phyloP scores from a whole-genome alignment of 2,888 invertebrate genomes.

The Physocephala rufipes region DNA sequence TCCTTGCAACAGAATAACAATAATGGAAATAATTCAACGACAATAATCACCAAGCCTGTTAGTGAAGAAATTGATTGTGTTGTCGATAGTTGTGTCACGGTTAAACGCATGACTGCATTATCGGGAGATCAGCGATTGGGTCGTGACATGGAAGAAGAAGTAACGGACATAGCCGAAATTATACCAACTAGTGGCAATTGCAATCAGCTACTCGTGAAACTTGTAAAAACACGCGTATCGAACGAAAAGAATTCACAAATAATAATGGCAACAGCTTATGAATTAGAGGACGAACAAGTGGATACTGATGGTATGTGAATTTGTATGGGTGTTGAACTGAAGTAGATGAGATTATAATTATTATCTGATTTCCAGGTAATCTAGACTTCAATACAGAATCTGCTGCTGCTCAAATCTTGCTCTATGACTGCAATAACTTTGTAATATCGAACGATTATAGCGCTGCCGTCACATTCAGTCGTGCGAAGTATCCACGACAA shows the following conservation, averaged over 20 bases:
- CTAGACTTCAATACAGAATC: slow-evolving; percentile 50
- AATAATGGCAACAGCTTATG: slow-evolving; percentile 58
- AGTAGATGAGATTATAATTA: not conserved
- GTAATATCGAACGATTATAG: slow-evolving; percentile 59
- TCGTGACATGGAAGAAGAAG: slow-evolving; percentile 48
- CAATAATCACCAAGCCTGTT: slow-evolving; percentile 61
- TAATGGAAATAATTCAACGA: slow-evolving; percentile 55
- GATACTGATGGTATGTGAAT: slow-evolving; percentile 47
- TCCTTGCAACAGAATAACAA: slow-evolving; percentile 33
- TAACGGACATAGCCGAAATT: slow-evolving; percentile 68
- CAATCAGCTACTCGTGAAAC: slow-evolving; percentile 72
- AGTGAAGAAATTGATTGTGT: slow-evolving; percentile 60
- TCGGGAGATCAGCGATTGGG: slow-evolving; percentile 32
- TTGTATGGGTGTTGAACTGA: too few relatives aligned
- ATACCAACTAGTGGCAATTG: slow-evolving; percentile 74
- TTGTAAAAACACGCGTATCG: slow-evolving; percentile 55
- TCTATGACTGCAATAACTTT: slow-evolving; percentile 56
- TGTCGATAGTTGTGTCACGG: slow-evolving; percentile 58
- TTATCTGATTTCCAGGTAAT: slow-evolving; percentile 39
- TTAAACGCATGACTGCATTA: slow-evolving; percentile 58
- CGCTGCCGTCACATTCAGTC: slow-evolving; percentile 69
- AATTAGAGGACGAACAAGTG: slow-evolving; percentile 48
- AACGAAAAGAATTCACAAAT: slow-evolving; percentile 50
- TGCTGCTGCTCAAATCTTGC: slow-evolving; percentile 58
- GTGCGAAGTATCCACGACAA: slow-evolving; percentile 75